Conservation (phyloP, 2,888 invertebrate genomes). For the Zhengitettix transpicula region DNA sequence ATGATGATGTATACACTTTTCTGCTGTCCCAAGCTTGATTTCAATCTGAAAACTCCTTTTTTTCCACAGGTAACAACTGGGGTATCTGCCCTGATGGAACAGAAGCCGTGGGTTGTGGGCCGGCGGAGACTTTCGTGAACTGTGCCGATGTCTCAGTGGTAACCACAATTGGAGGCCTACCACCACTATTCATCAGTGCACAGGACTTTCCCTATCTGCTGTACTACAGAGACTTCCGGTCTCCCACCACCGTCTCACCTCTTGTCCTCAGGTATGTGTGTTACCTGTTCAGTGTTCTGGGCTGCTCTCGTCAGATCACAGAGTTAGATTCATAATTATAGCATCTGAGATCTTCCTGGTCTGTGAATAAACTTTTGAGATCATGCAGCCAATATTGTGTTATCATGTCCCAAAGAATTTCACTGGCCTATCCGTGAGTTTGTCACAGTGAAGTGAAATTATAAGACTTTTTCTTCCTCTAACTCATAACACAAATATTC, state of each 20-base stretch:
- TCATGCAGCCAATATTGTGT: too few relatives aligned
- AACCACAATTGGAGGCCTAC: slow-evolving; percentile 58
- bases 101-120: slow-evolving; percentile 76
- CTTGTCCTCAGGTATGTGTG: slow-evolving; percentile 60
- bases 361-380: too few relatives aligned
- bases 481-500: neutral
- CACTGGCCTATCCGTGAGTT: too few relatives aligned
- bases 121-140: slow-evolving; percentile 78
- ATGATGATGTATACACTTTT: neutral
- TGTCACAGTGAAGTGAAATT: too few relatives aligned
- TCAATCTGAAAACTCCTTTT: too few relatives aligned
- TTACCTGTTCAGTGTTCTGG: too few relatives aligned
- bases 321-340: too few relatives aligned
- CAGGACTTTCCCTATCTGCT: slow-evolving; percentile 56
- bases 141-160: slow-evolving; percentile 76
- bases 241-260: slow-evolving; percentile 47
- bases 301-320: too few relatives aligned
- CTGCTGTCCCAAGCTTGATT: neutral
- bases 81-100: slow-evolving; percentile 73
- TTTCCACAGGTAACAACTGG: slow-evolving; percentile 71
- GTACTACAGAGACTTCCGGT: slow-evolving; percentile 52
- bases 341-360: too few relatives aligned
- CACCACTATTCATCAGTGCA: slow-evolving; percentile 43
- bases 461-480: neutral
- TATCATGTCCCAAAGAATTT: too few relatives aligned